Evolutionary conservation across 2,113 vertebrate genomes (phyloP).

Genomic region (Herpailurus yagouaroundi): DNA sequence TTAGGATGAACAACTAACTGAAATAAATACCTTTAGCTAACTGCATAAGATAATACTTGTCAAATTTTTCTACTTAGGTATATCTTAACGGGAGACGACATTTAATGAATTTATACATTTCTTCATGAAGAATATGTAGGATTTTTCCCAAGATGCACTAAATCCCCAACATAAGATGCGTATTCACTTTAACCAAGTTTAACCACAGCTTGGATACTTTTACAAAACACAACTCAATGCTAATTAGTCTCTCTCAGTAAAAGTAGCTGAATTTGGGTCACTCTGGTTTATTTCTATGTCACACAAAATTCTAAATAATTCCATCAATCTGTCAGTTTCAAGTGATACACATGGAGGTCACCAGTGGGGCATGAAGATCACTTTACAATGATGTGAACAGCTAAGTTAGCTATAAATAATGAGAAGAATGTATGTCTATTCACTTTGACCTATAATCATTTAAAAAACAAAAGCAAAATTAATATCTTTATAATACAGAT

Average conservation of each 20-base stretch:
- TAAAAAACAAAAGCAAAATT: slow-evolving; percentile 15
- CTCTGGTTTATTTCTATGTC: slow-evolving; percentile 9
- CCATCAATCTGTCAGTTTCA: slow-evolving; percentile 34
- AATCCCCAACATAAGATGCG: background rate
- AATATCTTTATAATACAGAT: background rate
- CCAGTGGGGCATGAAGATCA: slow-evolving; percentile 8
- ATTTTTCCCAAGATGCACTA: background rate
- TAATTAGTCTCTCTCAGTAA: slow-evolving; percentile 2
- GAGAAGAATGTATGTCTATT: slow-evolving; percentile 24
- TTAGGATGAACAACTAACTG: background rate
- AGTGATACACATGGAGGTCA: background rate
- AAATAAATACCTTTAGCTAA: background rate
- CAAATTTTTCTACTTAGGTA: slow-evolving; percentile 8
- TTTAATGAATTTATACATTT: background rate
- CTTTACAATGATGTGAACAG: background rate
- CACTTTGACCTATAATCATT: background rate
- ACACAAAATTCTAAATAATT: slow-evolving; percentile 32
- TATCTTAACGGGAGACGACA: background rate
- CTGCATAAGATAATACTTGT: slow-evolving; percentile 14
- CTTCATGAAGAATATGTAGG: background rate
- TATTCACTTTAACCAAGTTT: slow-evolving; percentile 6
- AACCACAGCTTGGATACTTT: background rate
- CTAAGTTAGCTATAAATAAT: slow-evolving; percentile 35
- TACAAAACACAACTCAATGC: background rate
- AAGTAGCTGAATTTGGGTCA: background rate